phyloP scores from a whole-genome alignment of 2,888 invertebrate genomes.

The Hyposoter didymator region DNA sequence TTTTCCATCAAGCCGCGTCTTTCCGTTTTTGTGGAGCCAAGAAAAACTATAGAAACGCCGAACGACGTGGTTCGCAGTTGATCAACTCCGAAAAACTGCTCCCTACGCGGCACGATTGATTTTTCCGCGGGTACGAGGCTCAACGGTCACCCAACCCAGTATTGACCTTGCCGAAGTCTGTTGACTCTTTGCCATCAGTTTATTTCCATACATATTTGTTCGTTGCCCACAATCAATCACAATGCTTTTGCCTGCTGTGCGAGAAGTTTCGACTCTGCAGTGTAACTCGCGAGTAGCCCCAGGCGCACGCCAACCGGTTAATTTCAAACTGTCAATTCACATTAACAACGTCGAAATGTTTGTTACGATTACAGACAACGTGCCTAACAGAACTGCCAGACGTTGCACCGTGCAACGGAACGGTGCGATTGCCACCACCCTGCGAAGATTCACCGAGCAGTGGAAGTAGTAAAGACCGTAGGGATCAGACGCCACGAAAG shows the following conservation, averaged over 20 bases:
- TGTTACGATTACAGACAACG: constrained; percentile 81
- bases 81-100: too few species aligned
- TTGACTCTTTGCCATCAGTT: background rate
- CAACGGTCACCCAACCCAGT: too few species aligned
- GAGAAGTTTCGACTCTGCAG: background rate
- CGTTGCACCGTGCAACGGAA: constrained; percentile 83
- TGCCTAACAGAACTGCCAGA: constrained; percentile 85
- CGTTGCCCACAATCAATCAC: background rate
- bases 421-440: constrained; percentile 81
- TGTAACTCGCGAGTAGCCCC: background rate
- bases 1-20: too few species aligned
- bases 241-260: background rate
- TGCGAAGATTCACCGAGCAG: constrained; percentile 83
- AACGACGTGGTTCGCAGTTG: too few species aligned
- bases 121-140: too few species aligned
- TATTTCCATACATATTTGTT: background rate
- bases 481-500: constrained; percentile 77
- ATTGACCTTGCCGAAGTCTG: too few species aligned
- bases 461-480: constrained; percentile 82
- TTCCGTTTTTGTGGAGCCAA: too few species aligned
- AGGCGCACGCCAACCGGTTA: background rate
- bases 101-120: too few species aligned
- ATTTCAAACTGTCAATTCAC: background rate
- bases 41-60: too few species aligned
- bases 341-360: background rate